Base-by-base conservation (phyloP, 2,888 invertebrate species). In the Odontothrips loti region DNA sequence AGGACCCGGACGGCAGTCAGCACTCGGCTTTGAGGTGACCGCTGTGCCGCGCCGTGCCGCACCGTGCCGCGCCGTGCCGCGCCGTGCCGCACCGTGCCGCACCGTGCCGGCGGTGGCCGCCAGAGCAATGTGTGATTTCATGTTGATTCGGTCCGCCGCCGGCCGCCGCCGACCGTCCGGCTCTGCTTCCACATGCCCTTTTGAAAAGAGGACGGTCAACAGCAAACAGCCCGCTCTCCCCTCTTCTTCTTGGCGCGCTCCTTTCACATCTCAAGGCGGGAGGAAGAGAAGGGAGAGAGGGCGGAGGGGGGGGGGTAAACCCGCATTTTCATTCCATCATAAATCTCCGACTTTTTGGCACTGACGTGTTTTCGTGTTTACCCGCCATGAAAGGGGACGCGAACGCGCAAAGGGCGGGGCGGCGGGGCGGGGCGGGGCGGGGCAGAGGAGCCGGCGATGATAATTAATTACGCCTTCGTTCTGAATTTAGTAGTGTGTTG, bases 331-430 rank as follows among this genome's bases (percentile, higher is more conserved):
- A 58, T 58, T 20, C 15, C 58, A 12, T 27, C 12, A 75, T 75
- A 75, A 75, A 75, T 75, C 68, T 23, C 27, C 23, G 68, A 12
- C 68, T 23, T 58, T 43, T 58, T 1, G 68, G 23, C 68, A 27
- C 10, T 23, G 68, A 75, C 68, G 68, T 75, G 68, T 75, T 75
- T 75, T 75, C 68, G 68, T 27, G 68, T 75, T 75, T 75, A 75
- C 68, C 23, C 68, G 68, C 68, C 11, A 9, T 23, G 10, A 23
- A 27, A 12, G 27, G 23, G 23, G 27, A 27, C 23, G 68, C 68
- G n/a, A 58, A 58, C 17, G 34, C 34, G 34, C 34, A 43, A 43
- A 43, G 51, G 51, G 51, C 51, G 51, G 51, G 51, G 51, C 51
- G 51, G 51, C 6, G 51, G 6, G 6, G 51, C 6, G 6, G 51